A percentile compares a stretch with the other conserved stretches of the same genome.
Conservation (phyloP, 2,888 invertebrate species). For the Buathra laborator region DNA sequence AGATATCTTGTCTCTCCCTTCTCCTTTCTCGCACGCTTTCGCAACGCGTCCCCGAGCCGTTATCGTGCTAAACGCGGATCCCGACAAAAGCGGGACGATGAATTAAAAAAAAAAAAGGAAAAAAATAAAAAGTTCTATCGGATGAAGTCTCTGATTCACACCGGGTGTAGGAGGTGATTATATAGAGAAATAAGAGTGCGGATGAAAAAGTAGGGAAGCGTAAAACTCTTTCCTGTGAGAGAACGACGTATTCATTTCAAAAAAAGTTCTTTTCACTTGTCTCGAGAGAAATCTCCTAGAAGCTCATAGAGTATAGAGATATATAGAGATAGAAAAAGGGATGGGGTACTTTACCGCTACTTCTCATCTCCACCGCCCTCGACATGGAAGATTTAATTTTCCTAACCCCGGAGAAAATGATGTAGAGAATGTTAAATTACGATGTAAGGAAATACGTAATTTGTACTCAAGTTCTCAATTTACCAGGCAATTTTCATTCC, state of each 20-base stretch:
- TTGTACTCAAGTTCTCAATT: slow-evolving; percentile 1
- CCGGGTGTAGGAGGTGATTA: neutral
- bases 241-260: slow-evolving; percentile 31
- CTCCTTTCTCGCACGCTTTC: neutral
- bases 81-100: slow-evolving; percentile 36
- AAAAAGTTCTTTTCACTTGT: slow-evolving; percentile 49
- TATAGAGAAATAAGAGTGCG: neutral
- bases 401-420: slow-evolving; percentile 13
- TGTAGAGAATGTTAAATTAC: slow-evolving; percentile 29
- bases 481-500: neutral
- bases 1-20: slow-evolving; percentile 6
- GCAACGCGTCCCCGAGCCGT: neutral
- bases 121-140: slow-evolving; percentile 9
- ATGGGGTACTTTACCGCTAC: neutral
- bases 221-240: neutral
- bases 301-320: slow-evolving; percentile 1
- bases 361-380: neutral
- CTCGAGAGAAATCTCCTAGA: slow-evolving; percentile 58
- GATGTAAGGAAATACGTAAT: slow-evolving; percentile 25
- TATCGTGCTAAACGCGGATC: slow-evolving; percentile 32
- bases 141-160: neutral
- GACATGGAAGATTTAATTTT: slow-evolving; percentile 42
- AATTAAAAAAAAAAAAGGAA: neutral
- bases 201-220: neutral
- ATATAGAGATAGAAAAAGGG: neutral